Evolutionary conservation across 30 jellyfish, hydroid and myxozoan genomes (phyloP), one percentile per base, ranked within the genome.

Genomic region (Chironex yamaguchii): DNA sequence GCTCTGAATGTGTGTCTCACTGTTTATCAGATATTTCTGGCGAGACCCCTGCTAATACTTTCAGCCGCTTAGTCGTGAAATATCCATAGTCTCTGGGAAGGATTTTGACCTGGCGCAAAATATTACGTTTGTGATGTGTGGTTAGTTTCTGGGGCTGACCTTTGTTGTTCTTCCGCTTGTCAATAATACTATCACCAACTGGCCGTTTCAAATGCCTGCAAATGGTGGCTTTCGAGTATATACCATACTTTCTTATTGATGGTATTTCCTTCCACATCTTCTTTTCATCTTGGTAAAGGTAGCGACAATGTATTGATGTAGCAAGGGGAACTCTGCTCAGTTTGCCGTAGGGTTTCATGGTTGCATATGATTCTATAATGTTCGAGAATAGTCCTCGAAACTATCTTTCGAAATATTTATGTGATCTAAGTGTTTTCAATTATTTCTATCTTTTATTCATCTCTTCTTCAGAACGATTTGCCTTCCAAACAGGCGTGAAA

Each of bases 161-260:
- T 36, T 62, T 78, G 86, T 78, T 78, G 71, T 54, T 17, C 25
- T 28, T n/a, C 6, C 90, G 78, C 27, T 36, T 62, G 83, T 78
- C 90, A 22, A 62, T 33, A 12, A 3, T 29, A 13, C 24, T 29
- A 69, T 62, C 87, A 24, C 2, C 68, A 2, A 62, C 30, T 22
- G 90, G 90, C 27, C 22, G 12, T 36, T 78, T 78, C 87, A 78
- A 53, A 71, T 78, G 89, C 13, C 90, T 29, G 36, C 90, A 78
- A 2, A 78, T 62, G 29, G 90, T 78, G 2, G 90, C 90, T 33
- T 78, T 78, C 6, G 74, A 78, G 63, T 13, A 58, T 31, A 30
- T 36, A 20, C 24, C 25, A 32, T 78, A 62, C 26, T 31, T 21
- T 71, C 31, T 33, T 20, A 33, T 3, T 4, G 33, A 9, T 4